phyloP scores from a whole-genome alignment of 2,888 invertebrate genomes.

The Boloria euphrosyne region DNA sequence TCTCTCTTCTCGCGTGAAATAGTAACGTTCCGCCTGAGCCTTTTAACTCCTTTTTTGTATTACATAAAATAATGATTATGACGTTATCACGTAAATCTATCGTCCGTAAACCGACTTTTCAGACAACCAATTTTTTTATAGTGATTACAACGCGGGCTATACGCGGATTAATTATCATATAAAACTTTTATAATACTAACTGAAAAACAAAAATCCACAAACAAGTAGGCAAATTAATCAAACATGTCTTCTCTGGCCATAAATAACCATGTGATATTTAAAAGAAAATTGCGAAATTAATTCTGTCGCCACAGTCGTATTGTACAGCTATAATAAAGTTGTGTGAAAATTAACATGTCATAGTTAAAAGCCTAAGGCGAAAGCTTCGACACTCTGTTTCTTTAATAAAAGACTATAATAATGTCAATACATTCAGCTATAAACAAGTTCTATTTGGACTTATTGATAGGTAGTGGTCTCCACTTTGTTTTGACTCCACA shows the following conservation, averaged over 20 bases:
- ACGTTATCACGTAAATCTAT: no score
- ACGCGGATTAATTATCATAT: no score
- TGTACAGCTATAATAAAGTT: slow-evolving; percentile 35
- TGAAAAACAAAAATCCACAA: background rate
- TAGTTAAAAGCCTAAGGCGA: slow-evolving; percentile 39
- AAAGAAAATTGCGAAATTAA: slow-evolving; percentile 38
- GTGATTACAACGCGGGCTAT: no score
- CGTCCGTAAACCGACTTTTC: no score
- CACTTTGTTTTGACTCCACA: no score
- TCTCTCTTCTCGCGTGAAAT: no score
- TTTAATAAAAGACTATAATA: slow-evolving; percentile 17
- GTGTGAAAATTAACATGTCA: slow-evolving; percentile 40
- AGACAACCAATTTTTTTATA: no score
- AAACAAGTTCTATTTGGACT: slow-evolving; percentile 8
- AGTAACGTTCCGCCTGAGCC: no score
- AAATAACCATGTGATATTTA: slow-evolving; percentile 18
- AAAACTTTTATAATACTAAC: no score
- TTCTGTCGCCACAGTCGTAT: slow-evolving; percentile 28
- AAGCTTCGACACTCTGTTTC: slow-evolving; percentile 28
- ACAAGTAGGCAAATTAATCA: background rate
- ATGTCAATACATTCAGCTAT: slow-evolving; percentile 16
- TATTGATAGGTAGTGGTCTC: background rate
- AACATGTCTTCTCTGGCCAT: slow-evolving; percentile 10
- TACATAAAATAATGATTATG: no score
- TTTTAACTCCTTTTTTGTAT: no score